A percentile compares a stretch with the other conserved stretches of the same genome.
phyloP scores from a whole-genome alignment of 1,140 invertebrate genomes.

The Danaus melanippus region DNA sequence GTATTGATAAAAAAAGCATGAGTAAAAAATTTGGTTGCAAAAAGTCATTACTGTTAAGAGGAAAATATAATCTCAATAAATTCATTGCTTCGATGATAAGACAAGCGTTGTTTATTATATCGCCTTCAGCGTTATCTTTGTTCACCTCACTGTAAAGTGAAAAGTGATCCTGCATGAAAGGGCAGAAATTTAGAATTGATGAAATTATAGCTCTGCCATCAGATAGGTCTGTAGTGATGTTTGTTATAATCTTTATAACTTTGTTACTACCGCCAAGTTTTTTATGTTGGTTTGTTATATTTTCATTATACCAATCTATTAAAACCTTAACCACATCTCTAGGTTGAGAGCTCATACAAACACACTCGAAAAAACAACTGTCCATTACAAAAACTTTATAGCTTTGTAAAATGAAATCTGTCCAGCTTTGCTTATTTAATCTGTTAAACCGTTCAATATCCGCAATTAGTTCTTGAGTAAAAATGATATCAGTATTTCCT shows the following conservation, averaged over 20 bases:
- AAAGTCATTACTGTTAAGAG: slow-evolving; percentile 50
- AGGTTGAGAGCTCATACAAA: slow-evolving; percentile 44
- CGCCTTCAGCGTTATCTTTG: slow-evolving; percentile 23
- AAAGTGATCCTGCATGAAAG: slow-evolving; percentile 52
- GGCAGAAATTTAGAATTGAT: slow-evolving; percentile 46
- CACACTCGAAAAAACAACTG: slow-evolving; percentile 59
- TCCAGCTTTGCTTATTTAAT: slow-evolving; percentile 61
- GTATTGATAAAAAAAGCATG: slow-evolving; percentile 62
- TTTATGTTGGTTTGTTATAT: slow-evolving; percentile 38
- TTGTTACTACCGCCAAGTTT: slow-evolving; percentile 31
- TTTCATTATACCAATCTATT: slow-evolving; percentile 55
- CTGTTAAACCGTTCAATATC: slow-evolving; percentile 44
- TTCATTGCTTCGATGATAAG: slow-evolving; percentile 57
- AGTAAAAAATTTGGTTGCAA: slow-evolving; percentile 53
- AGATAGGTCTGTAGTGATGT: slow-evolving; percentile 50
- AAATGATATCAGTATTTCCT: slow-evolving; percentile 46
- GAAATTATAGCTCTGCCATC: slow-evolving; percentile 52
- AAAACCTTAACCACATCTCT: slow-evolving; percentile 46
- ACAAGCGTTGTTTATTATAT: slow-evolving; percentile 54
- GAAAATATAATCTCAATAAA: slow-evolving; percentile 50
- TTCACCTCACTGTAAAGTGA: slow-evolving; percentile 36
- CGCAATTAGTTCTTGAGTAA: slow-evolving; percentile 36
- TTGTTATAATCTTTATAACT: slow-evolving; percentile 38
- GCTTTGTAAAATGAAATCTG: slow-evolving; percentile 61
- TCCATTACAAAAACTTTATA: slow-evolving; percentile 65